Conservation (phyloP, 2,113 vertebrate species). For the Pampusana beccarii region DNA sequence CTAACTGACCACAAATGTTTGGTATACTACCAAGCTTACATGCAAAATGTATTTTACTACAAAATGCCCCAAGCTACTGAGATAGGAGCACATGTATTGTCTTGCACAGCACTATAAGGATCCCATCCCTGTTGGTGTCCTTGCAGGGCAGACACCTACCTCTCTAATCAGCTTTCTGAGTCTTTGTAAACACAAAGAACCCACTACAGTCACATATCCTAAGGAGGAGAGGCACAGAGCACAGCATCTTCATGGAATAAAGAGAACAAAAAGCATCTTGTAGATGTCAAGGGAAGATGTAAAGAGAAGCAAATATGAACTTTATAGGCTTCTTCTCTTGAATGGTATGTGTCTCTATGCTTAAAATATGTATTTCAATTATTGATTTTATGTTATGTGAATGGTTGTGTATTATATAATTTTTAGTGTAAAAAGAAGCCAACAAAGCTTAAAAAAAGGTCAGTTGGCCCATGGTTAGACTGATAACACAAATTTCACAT, state of each 20-base stretch:
- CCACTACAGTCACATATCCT: not conserved
- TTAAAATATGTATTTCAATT: not conserved
- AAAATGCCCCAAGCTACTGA: constrained; percentile 12
- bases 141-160: not conserved
- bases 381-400: not conserved
- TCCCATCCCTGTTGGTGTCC: not conserved
- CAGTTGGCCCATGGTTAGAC: not conserved
- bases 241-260: not conserved
- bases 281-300: not conserved
- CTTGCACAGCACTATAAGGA: not conserved
- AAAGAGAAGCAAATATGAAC: not conserved
- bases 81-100: not conserved
- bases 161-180: not conserved
- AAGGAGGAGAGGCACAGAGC: not conserved
- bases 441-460: not conserved
- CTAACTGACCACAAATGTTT: not conserved
- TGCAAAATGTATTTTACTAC: not conserved
- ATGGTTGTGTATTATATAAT: not conserved
- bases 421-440: not conserved
- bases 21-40: not conserved
- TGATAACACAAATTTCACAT: not conserved
- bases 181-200: not conserved
- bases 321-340: not conserved
- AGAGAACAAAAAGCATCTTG: not conserved
- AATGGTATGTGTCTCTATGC: not conserved